Percentiles rank a stretch among this genome's conserved stretches.
Evolutionary conservation across 2,888 invertebrate species (phyloP).

Genomic region (Standfussiana lucernea): DNA sequence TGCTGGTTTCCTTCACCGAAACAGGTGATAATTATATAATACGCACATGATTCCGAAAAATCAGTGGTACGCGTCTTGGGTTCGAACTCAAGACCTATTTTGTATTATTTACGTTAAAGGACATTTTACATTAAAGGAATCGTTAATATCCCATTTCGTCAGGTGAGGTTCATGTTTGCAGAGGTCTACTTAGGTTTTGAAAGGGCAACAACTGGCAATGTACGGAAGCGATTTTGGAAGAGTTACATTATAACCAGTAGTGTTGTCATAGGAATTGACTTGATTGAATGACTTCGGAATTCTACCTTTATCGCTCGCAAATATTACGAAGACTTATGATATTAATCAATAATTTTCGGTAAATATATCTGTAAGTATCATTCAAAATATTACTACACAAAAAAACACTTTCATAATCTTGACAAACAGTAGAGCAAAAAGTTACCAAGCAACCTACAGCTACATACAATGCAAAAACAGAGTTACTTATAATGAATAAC

Average conservation of each 20-base stretch:
- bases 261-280: neutral
- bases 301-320: neutral
- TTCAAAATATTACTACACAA: constrained; percentile 13
- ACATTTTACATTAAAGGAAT: neutral
- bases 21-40: no score
- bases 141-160: neutral
- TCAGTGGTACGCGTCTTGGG: no score
- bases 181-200: neutral
- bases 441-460: constrained; percentile 42
- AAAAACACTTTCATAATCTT: constrained; percentile 2
- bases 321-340: neutral
- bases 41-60: no score
- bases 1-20: no score
- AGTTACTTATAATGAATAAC: constrained; percentile 36
- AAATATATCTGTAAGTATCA: constrained; percentile 1
- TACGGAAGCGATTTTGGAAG: neutral
- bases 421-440: constrained; percentile 9
- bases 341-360: neutral
- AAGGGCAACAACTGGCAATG: neutral
- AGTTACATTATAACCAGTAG: neutral
- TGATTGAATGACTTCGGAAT: neutral
- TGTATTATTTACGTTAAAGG: no score
- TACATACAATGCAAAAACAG: constrained; percentile 38
- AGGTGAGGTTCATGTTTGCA: neutral
- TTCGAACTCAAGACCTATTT: no score